Conservation (phyloP, 2,113 vertebrate genomes). For the Aix galericulata region DNA sequence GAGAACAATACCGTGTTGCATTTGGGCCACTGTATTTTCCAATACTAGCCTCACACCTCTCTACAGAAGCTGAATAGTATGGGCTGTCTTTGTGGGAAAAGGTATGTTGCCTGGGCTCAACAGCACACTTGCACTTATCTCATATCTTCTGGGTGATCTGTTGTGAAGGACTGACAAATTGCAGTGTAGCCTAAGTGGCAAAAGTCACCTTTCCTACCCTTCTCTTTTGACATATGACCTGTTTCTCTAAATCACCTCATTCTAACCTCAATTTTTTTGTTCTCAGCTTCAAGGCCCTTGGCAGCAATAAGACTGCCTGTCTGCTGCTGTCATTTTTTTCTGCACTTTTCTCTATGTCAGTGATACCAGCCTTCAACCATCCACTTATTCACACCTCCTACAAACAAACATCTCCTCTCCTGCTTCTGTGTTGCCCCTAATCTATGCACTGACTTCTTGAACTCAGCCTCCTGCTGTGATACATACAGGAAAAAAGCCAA, state of each 20-base stretch:
- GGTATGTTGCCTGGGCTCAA: neutral
- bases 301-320: constrained; percentile 34
- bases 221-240: neutral
- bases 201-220: neutral
- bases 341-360: constrained; percentile 37
- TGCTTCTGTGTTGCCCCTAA: constrained; percentile 32
- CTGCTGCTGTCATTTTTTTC: constrained; percentile 35
- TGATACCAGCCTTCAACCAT: constrained; percentile 55
- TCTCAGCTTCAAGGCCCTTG: constrained; percentile 38
- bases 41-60: neutral
- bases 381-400: constrained; percentile 65
- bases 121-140: neutral
- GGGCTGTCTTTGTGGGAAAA: neutral
- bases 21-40: neutral
- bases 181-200: neutral
- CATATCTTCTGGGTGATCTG: neutral
- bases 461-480: constrained; percentile 59
- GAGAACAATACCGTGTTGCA: neutral
- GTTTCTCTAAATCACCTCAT: neutral
- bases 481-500: constrained; percentile 43
- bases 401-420: constrained; percentile 23
- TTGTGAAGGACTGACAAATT: neutral
- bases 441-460: constrained; percentile 35
- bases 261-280: neutral
- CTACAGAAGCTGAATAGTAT: neutral